Percentiles rank a stretch among this genome's conserved stretches.
Conservation (phyloP, 2,888 invertebrate species). For the Cataglyphis livida region DNA sequence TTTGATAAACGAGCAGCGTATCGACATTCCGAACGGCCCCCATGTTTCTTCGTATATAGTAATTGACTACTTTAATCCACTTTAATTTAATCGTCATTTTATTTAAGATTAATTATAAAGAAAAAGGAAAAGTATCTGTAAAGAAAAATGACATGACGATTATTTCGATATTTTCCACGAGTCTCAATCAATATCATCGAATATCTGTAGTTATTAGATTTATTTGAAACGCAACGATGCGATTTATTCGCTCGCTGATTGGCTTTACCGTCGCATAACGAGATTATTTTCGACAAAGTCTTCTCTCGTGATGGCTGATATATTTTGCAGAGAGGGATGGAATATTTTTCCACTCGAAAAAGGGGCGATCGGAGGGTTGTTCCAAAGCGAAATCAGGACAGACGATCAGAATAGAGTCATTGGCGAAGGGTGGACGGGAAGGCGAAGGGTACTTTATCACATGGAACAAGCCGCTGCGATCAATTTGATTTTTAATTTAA, state of each 20-base stretch:
- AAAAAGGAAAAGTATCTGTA: background rate
- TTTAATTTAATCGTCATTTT: background rate
- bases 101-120: background rate
- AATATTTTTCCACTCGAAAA: slow-evolving; percentile 40
- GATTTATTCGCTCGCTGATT: slow-evolving; percentile 41
- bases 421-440: slow-evolving; percentile 23
- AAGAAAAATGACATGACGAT: background rate
- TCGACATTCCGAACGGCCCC: slow-evolving; percentile 1
- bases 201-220: slow-evolving; percentile 27
- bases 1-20: slow-evolving; percentile 1
- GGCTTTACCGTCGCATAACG: slow-evolving; percentile 30
- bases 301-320: slow-evolving; percentile 30
- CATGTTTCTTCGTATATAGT: background rate
- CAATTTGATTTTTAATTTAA: slow-evolving; percentile 48
- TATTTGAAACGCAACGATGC: slow-evolving; percentile 20
- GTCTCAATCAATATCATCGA: slow-evolving; percentile 2
- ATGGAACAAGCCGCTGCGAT: slow-evolving; percentile 34
- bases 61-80: slow-evolving; percentile 10
- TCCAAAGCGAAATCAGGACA: slow-evolving; percentile 42
- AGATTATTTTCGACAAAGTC: slow-evolving; percentile 46
- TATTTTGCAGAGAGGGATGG: slow-evolving; percentile 30
- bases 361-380: slow-evolving; percentile 31
- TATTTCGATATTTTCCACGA: background rate
- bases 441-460: slow-evolving; percentile 39
- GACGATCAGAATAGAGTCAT: slow-evolving; percentile 41